A percentile compares a stretch with the other conserved stretches of the same genome.
phyloP scores from a whole-genome alignment of 2,113 vertebrate genomes.

The Ondatra zibethicus region DNA sequence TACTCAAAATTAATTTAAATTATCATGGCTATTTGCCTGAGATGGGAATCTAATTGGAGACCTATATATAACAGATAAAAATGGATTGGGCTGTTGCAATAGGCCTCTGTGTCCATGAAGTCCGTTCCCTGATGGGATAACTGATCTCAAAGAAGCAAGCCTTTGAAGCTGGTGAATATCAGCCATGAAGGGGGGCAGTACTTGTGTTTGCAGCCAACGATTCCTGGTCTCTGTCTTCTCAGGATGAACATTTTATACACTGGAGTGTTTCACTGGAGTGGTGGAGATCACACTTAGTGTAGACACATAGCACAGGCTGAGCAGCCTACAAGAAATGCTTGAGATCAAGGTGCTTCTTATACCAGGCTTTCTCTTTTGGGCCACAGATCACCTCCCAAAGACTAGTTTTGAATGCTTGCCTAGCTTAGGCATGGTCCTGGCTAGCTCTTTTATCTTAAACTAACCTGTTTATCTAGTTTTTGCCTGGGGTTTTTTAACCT shows the following conservation, averaged over 20 bases:
- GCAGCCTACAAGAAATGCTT: neutral
- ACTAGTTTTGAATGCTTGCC: too few relatives aligned
- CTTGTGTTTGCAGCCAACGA: neutral
- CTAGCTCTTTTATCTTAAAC: too few relatives aligned
- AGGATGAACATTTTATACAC: neutral
- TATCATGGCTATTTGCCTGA: conserved; percentile 69
- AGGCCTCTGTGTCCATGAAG: neutral
- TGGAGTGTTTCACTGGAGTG: neutral
- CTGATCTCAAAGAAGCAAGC: neutral
- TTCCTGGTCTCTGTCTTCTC: neutral
- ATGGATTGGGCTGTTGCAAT: neutral
- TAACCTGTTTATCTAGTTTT: too few relatives aligned
- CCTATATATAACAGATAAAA: conserved; percentile 32
- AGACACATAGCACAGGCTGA: neutral
- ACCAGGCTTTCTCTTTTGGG: too few relatives aligned
- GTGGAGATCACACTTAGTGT: neutral
- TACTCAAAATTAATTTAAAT: conserved; percentile 77
- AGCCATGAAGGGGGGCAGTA: too few relatives aligned
- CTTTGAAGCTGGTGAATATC: neutral
- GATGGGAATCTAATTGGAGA: conserved; percentile 64
- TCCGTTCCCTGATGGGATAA: neutral
- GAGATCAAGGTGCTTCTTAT: neutral
- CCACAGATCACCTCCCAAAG: too few relatives aligned
- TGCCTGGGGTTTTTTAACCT: too few relatives aligned
- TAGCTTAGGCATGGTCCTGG: too few relatives aligned